Evolutionary conservation across 2,797 vertebrate genomes (phyloP).

Genomic region (Tenualosa thibaudeaui): DNA sequence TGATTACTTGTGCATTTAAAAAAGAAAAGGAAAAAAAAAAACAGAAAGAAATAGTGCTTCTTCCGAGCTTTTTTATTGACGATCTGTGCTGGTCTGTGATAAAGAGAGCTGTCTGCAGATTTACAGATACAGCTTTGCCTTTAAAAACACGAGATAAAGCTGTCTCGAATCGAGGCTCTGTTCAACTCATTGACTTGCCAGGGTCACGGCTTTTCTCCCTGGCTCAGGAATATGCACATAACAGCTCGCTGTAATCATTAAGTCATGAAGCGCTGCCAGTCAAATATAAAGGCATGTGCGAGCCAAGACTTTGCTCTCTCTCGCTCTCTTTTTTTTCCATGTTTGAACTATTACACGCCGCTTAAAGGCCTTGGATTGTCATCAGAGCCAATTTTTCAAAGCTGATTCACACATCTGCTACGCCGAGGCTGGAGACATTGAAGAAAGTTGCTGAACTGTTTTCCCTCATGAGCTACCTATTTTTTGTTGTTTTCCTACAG

Average conservation of each 20-base stretch:
- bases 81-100: slow-evolving; percentile 31
- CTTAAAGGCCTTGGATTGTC: slow-evolving; percentile 61
- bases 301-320: slow-evolving; percentile 63
- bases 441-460: slow-evolving; percentile 47
- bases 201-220: slow-evolving; percentile 61
- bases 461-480: slow-evolving; percentile 43
- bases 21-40: neutral
- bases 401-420: slow-evolving; percentile 70
- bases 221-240: slow-evolving; percentile 65
- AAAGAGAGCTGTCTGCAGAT: slow-evolving; percentile 42
- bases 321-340: slow-evolving; percentile 60
- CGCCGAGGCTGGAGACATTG: slow-evolving; percentile 42
- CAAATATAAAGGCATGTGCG: slow-evolving; percentile 71
- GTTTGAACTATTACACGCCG: slow-evolving; percentile 63
- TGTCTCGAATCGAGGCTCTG: slow-evolving; percentile 54
- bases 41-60: neutral
- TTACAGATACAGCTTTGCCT: slow-evolving; percentile 41
- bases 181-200: slow-evolving; percentile 69
- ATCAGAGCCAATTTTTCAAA: slow-evolving; percentile 68
- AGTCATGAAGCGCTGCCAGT: slow-evolving; percentile 74
- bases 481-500: slow-evolving; percentile 48
- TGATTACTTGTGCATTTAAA: slow-evolving; percentile 10
- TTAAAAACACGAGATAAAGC: slow-evolving; percentile 34
- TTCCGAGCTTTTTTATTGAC: neutral
- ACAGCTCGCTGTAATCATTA: slow-evolving; percentile 76